phyloP scores from a whole-genome alignment of 2,113 vertebrate species.

The Cebidichthys violaceus region DNA sequence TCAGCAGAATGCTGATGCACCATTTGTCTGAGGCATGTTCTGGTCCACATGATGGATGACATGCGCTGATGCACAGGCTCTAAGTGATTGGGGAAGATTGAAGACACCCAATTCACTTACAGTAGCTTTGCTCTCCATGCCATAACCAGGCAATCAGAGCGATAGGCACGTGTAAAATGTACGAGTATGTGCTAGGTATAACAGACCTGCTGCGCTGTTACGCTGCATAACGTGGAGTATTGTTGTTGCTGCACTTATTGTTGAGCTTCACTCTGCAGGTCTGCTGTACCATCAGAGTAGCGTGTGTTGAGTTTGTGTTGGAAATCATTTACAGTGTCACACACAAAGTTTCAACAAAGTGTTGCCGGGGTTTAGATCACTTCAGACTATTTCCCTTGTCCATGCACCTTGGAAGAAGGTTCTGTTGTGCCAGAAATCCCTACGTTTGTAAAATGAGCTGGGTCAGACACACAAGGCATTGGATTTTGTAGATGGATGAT shows the following conservation, averaged over 20 bases:
- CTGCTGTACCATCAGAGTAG: neutral
- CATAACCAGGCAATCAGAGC: slow-evolving; percentile 90
- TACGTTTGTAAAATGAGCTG: neutral
- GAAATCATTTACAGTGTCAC: neutral
- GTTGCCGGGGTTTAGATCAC: neutral
- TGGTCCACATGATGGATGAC: slow-evolving; percentile 92
- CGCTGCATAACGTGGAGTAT: slow-evolving; percentile 14
- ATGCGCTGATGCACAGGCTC: slow-evolving; percentile 88
- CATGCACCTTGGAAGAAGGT: neutral
- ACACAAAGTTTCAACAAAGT: neutral
- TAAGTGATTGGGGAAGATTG: slow-evolving; percentile 96
- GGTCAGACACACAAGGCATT: neutral
- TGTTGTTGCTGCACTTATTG: slow-evolving; percentile 9
- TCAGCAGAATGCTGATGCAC: slow-evolving; percentile 89
- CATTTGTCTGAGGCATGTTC: slow-evolving; percentile 84
- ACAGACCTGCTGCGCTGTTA: slow-evolving; percentile 20
- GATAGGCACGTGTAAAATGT: slow-evolving; percentile 83
- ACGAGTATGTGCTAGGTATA: slow-evolving; percentile 31
- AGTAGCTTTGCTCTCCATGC: slow-evolving; percentile 88
- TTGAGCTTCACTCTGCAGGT: slow-evolving; percentile 24
- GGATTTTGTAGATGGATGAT: too few relatives aligned
- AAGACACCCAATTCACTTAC: slow-evolving; percentile 94
- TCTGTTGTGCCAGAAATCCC: neutral
- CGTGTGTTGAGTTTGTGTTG: neutral
- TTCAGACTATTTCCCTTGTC: neutral